Percentiles rank a stretch among this genome's conserved stretches.
Conservation (phyloP, 2,888 invertebrate genomes). For the Bellardia bayeri region DNA sequence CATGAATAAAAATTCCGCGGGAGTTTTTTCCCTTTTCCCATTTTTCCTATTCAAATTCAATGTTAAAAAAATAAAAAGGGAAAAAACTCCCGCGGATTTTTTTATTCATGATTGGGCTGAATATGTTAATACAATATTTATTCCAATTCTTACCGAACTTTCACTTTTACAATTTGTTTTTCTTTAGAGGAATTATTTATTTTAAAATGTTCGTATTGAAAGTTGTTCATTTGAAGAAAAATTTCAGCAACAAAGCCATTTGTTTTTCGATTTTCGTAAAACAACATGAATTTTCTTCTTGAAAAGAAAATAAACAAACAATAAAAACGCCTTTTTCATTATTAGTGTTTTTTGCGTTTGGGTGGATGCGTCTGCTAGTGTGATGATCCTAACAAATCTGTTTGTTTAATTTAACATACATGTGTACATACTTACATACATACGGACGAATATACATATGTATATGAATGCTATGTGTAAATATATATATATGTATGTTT, state of each 20-base stretch:
- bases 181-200: neutral
- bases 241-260: slow-evolving; percentile 21
- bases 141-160: neutral
- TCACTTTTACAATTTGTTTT: neutral
- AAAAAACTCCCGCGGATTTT: too few relatives aligned
- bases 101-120: too few relatives aligned
- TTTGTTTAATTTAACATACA: slow-evolving; percentile 39
- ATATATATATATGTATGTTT: too few relatives aligned
- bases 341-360: neutral
- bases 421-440: neutral
- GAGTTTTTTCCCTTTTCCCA: too few relatives aligned
- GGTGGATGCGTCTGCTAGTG: neutral
- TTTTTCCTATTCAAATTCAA: too few relatives aligned
- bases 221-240: slow-evolving; percentile 20
- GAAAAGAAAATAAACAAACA: slow-evolving; percentile 31
- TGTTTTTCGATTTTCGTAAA: slow-evolving; percentile 19
- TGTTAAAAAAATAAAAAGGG: too few relatives aligned
- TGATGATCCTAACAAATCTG: neutral
- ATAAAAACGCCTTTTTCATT: slow-evolving; percentile 18
- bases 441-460: too few relatives aligned
- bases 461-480: too few relatives aligned
- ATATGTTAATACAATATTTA: too few relatives aligned
- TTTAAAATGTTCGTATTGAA: neutral
- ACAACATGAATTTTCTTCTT: slow-evolving; percentile 6
- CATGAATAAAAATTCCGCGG: too few relatives aligned